Evolutionary conservation across 2,113 vertebrate genomes (phyloP).

Genomic region (Dasyurus viverrinus): DNA sequence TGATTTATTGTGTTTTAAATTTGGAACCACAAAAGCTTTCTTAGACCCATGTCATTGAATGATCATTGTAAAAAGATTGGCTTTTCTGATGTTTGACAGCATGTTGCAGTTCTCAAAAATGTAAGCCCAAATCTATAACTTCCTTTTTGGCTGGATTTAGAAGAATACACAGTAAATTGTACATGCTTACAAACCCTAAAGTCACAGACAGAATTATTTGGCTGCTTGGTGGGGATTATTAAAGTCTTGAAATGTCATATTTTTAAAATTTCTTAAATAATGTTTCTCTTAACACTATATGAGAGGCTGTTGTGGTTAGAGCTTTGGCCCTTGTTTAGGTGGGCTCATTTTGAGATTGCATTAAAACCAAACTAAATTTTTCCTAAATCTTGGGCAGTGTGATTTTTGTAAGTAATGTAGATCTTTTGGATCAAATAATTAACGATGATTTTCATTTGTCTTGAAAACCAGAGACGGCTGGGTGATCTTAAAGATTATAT

Average conservation of each 20-base stretch:
- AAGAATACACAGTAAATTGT: background rate
- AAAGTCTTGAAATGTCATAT: background rate
- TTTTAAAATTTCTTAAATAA: background rate
- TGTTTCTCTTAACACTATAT: background rate
- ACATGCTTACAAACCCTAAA: background rate
- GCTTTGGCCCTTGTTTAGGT: background rate
- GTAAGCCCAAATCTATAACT: background rate
- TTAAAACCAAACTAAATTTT: background rate
- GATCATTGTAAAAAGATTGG: slow-evolving; percentile 19
- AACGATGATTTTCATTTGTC: background rate
- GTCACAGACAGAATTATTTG: background rate
- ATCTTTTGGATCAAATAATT: background rate
- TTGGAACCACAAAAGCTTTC: background rate
- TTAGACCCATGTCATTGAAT: slow-evolving; percentile 28
- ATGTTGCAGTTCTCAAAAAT: background rate
- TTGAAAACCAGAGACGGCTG: background rate
- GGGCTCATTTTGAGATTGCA: background rate
- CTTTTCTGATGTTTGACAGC: no score
- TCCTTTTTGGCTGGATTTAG: background rate
- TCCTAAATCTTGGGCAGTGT: background rate
- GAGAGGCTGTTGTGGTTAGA: background rate
- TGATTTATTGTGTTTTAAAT: slow-evolving; percentile 11
- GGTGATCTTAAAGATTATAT: background rate
- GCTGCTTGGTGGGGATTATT: no score
- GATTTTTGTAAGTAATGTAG: background rate